A percentile compares a stretch with the other conserved stretches of the same genome.
These are phyloP conservation scores for Styela plicata DNA, from an alignment of 23 tunicate genomes.

Conservation along the genomic window DNA sequence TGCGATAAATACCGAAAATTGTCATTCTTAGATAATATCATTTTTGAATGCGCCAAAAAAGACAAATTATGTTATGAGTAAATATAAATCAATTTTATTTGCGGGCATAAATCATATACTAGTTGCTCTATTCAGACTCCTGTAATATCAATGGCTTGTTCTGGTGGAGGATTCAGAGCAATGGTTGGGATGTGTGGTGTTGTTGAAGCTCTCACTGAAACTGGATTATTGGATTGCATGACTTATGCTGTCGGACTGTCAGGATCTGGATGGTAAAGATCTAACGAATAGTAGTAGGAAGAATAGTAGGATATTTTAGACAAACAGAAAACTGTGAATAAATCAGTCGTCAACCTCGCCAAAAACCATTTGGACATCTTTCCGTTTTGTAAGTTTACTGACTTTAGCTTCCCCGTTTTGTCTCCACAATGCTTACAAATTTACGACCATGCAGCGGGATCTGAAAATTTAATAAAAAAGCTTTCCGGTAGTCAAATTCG, in stretches of 20 bases:
- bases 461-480: too few relatives aligned
- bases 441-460: too few relatives aligned
- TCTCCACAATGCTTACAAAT: background rate
- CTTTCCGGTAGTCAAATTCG: too few relatives aligned
- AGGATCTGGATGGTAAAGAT: constrained; percentile 83
- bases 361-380: too few relatives aligned
- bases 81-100: background rate
- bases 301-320: background rate
- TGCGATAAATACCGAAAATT: too few relatives aligned
- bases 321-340: too few relatives aligned
- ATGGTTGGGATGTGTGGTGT: constrained; percentile 78
- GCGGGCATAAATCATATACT: background rate
- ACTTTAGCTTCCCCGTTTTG: too few relatives aligned
- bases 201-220: constrained; percentile 81
- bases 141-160: constrained; percentile 60
- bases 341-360: too few relatives aligned
- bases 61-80: background rate
- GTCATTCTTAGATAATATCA: too few relatives aligned
- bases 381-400: too few relatives aligned
- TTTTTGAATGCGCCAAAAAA: too few relatives aligned
- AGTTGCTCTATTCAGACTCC: constrained; percentile 56
- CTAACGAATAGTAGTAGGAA: too few relatives aligned
- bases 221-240: constrained; percentile 61
- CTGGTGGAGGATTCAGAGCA: constrained; percentile 88
- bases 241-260: constrained; percentile 72